phyloP scores from a whole-genome alignment of 2,888 invertebrate species.

The Pemphredon lugubris region DNA sequence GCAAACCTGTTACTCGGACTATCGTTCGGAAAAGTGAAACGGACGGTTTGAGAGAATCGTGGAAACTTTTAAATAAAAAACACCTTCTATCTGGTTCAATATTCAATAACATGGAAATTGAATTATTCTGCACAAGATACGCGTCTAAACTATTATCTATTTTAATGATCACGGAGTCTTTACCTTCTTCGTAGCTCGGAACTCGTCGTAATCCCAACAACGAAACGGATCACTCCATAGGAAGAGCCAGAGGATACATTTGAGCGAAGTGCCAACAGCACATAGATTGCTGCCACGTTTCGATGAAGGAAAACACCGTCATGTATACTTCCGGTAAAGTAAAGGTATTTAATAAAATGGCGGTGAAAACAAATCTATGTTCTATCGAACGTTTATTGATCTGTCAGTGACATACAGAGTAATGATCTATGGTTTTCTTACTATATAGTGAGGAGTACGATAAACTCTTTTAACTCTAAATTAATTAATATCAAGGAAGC shows the following conservation, averaged over 20 bases:
- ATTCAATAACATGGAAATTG: background rate
- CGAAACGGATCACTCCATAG: constrained; percentile 36
- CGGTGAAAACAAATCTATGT: constrained; percentile 48
- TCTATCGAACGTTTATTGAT: background rate
- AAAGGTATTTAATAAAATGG: constrained; percentile 48
- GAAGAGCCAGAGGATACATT: constrained; percentile 39
- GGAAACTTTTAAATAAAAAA: constrained; percentile 10
- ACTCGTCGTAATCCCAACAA: constrained; percentile 34
- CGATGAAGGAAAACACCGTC: constrained; percentile 60
- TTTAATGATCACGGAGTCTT: constrained; percentile 2
- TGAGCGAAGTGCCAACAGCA: constrained; percentile 71
- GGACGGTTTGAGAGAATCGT: background rate
- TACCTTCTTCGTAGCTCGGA: constrained; percentile 17
- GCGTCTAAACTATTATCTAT: background rate
- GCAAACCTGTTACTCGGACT: background rate
- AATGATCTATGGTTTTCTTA: no score
- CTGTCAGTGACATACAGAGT: no score
- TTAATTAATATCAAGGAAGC: no score
- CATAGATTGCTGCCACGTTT: constrained; percentile 75
- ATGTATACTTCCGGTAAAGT: constrained; percentile 66
- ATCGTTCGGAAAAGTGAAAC: constrained; percentile 4
- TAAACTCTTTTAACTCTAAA: no score
- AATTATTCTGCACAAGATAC: background rate
- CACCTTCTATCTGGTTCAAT: background rate
- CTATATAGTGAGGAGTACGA: no score